Base-by-base conservation (phyloP, 2,113 vertebrate species). In the Cromileptes altivelis region DNA sequence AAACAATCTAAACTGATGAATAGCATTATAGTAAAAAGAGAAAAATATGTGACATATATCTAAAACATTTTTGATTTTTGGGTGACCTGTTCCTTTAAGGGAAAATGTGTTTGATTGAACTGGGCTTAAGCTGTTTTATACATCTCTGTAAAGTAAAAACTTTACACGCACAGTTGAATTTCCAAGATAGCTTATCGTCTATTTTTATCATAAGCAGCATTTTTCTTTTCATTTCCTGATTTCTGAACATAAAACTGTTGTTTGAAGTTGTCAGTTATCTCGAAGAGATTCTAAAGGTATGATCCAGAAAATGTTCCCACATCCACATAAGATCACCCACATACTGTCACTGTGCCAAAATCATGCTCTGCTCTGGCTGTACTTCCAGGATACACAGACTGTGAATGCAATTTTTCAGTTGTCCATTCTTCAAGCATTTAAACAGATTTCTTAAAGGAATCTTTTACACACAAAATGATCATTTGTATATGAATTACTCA, bases 191-290 rank as follows among this genome's bases (percentile, higher is more conserved):
- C 45, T 52, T 45, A 58, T 77, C 25, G 1, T 56, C 37, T 21
- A 18, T 53, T 77, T 85, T 37, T 1, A 85, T 88, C 75, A 47
- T 0, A 76, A 82, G 61, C 78, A 85, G 60, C 19, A 25, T 12
- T 75, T 75, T 50, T 62, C 10, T 84, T 30, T 67, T 62, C 8
- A 58, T 64, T 67, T 42, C 15, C 72, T 45, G 37, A 67, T 88
- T 61, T 62, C 45, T 27, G 73, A 73, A 13, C 37, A 75, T 21
- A 2, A 79, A 61, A 73, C 12, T 7, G 33, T 21, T 63, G 30
- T 70, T 73, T 86, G 50, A 85, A 72, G 52, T 70, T 64, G 4
- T 37, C 58, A 50, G 75, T 76, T 65, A 83, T 85, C 75, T 85
- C 15, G 30, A 19, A 40, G n/a, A 45, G 55, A 85, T 88, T 15